These are phyloP conservation scores for Mizuhopecten yessoensis DNA, from an alignment of 1,140 invertebrate species.

Conservation along the genomic window DNA sequence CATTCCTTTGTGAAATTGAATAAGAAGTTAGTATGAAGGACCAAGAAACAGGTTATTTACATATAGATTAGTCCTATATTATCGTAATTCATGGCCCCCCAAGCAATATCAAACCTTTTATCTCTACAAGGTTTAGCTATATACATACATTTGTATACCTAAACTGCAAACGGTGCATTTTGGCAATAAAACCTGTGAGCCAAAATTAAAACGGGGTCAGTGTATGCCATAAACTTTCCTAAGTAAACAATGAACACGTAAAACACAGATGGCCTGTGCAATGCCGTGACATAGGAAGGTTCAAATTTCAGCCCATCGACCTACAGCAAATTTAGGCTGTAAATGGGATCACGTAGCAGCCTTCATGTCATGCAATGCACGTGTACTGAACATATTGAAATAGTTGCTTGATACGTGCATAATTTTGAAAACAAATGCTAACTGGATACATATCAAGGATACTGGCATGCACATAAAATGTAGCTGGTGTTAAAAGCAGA, in stretches of 20 bases:
- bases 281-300: not conserved
- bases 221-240: not conserved
- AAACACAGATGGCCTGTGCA: not conserved
- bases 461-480: not conserved
- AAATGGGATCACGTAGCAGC: not conserved
- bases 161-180: constrained; percentile 19
- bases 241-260: constrained; percentile 23
- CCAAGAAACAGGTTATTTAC: too few relatives aligned
- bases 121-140: not conserved
- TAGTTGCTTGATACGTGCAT: constrained; percentile 33
- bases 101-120: too few relatives aligned
- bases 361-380: constrained; percentile 32
- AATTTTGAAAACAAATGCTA: constrained; percentile 26
- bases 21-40: too few relatives aligned
- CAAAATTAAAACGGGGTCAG: constrained; percentile 4
- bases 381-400: constrained; percentile 21
- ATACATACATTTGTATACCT: not conserved
- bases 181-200: not conserved
- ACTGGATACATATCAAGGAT: constrained; percentile 34
- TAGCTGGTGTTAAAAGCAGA: not conserved
- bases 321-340: constrained; percentile 37
- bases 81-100: too few relatives aligned
- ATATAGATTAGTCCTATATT: too few relatives aligned
- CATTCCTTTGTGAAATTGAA: too few relatives aligned
- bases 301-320: constrained; percentile 16